Percentiles rank a stretch among this genome's conserved stretches.
Conservation (phyloP, 2,797 vertebrate genomes). For the Gallirallus australis region DNA sequence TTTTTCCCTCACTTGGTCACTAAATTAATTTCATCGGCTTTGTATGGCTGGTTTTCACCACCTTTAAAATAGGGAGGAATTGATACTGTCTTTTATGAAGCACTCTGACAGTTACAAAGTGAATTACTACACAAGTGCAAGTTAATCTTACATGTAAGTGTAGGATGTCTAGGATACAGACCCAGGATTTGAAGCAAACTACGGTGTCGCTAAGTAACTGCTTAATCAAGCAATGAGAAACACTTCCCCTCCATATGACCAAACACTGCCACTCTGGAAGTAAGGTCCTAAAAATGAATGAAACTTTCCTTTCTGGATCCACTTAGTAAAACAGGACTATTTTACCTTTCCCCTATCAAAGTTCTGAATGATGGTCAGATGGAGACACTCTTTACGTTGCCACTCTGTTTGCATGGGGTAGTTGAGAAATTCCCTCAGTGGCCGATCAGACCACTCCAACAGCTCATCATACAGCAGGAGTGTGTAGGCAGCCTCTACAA, state of each 20-base stretch:
- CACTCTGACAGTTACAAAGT: neutral
- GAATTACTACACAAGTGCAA: neutral
- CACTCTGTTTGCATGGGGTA: slow-evolving; percentile 99
- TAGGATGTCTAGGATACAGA: neutral
- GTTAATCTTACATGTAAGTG: neutral
- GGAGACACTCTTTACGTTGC: slow-evolving; percentile 97
- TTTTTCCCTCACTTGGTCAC: neutral
- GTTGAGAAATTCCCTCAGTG: slow-evolving; percentile 93
- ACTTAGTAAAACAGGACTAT: neutral
- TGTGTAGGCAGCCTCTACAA: slow-evolving; percentile 94
- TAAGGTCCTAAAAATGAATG: neutral
- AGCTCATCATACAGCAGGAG: slow-evolving; percentile 95
- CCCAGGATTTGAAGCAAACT: neutral
- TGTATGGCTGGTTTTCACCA: neutral
- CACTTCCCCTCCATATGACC: neutral
- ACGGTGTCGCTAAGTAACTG: neutral
- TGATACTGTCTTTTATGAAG: neutral
- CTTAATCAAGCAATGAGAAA: neutral
- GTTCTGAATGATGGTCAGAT: slow-evolving; percentile 97
- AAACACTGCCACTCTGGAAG: neutral
- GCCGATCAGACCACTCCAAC: slow-evolving; percentile 95
- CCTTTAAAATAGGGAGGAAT: neutral
- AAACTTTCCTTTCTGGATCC: neutral
- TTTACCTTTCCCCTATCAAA: slow-evolving; percentile 96
- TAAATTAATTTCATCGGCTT: neutral